phyloP scores from a whole-genome alignment of 2,888 invertebrate species.

The Pachydiplax longipennis region DNA sequence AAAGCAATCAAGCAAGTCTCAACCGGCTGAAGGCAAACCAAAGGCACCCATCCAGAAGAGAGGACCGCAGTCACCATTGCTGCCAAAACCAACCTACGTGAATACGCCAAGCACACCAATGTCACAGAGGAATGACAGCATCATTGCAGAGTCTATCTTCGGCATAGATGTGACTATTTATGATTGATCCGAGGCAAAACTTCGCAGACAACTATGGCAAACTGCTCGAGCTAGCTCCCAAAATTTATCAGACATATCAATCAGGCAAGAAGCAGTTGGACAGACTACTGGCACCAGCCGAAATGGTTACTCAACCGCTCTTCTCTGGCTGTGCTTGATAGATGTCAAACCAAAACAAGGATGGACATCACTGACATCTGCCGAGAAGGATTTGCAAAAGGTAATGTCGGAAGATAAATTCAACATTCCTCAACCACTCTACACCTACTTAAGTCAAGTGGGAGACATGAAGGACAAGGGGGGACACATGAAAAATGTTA shows the following conservation, averaged over 20 bases:
- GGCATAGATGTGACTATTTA: constrained; percentile 52
- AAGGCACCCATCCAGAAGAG: not conserved
- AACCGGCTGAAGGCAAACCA: not conserved
- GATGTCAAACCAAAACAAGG: constrained; percentile 51
- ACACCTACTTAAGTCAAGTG: not conserved
- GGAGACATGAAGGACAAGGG: not conserved
- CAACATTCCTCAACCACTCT: not conserved
- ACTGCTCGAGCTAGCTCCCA: constrained; percentile 51
- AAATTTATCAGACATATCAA: constrained; percentile 51
- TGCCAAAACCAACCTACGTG: not conserved
- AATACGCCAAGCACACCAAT: not conserved
- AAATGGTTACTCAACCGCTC: constrained; percentile 52
- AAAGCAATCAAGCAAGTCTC: not conserved
- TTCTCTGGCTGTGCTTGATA: constrained; percentile 51
- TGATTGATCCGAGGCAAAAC: constrained; percentile 51
- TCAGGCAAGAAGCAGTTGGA: constrained; percentile 53
- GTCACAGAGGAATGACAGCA: constrained; percentile 47
- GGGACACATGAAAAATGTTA: not conserved
- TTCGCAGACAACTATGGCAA: constrained; percentile 50
- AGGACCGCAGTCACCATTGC: not conserved
- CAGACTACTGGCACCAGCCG: constrained; percentile 51
- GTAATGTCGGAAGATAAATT: not conserved
- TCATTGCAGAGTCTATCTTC: constrained; percentile 52
- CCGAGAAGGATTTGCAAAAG: not conserved
- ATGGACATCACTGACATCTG: too few relatives aligned